Percentiles rank a stretch among this genome's conserved stretches.
phyloP scores from a whole-genome alignment of 2,113 vertebrate species.

The Meleagris gallopavo region DNA sequence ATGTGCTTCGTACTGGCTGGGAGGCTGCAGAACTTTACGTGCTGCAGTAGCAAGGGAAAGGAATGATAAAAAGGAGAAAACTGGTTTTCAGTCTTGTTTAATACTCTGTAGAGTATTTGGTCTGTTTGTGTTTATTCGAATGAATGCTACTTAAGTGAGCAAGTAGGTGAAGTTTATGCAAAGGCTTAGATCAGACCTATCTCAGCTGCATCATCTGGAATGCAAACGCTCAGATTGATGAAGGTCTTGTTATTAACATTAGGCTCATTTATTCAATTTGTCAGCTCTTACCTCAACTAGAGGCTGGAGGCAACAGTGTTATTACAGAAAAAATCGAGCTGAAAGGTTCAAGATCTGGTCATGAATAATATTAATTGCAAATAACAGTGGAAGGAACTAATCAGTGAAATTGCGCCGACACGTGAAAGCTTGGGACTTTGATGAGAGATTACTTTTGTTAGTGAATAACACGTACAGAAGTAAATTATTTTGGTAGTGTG shows the following conservation, averaged over 20 bases:
- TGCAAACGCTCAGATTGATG: not conserved
- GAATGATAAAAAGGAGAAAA: not conserved
- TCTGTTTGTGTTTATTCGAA: not conserved
- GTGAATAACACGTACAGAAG: not conserved
- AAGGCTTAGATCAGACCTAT: not conserved
- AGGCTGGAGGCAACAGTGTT: not conserved
- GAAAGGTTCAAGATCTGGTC: not conserved
- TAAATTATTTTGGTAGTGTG: not conserved
- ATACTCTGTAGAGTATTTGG: not conserved
- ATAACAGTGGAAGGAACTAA: not conserved
- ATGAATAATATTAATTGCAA: not conserved
- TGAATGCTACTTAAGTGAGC: not conserved
- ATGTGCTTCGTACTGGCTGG: not conserved
- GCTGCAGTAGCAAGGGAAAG: not conserved
- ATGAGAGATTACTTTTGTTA: not conserved
- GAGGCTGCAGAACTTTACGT: accelerated
- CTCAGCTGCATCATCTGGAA: not conserved
- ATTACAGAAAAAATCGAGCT: not conserved
- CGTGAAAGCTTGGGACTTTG: not conserved
- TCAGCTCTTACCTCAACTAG: not conserved
- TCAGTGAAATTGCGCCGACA: not conserved
- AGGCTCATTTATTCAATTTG: not conserved
- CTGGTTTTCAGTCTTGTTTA: not conserved
- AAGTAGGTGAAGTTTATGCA: not conserved
- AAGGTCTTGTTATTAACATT: not conserved